Evolutionary conservation across 2,797 vertebrate genomes (phyloP), one percentile per base, ranked within the genome.

Genomic region (Triplophysa yarkandensis): DNA sequence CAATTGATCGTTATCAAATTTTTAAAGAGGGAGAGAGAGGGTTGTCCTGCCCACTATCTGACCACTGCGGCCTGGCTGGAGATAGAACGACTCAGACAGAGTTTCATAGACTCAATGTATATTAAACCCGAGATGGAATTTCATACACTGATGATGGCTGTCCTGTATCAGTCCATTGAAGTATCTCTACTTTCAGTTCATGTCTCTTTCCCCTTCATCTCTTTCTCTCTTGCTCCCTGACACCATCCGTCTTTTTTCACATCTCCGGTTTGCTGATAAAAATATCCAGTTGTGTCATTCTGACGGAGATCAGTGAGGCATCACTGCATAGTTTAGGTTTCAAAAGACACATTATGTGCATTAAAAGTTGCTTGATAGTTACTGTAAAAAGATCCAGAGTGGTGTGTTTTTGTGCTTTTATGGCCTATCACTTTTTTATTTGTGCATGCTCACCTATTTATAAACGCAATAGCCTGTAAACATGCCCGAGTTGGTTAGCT

Each of bases 41-140:
- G 80, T 81, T 80, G 78, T 68, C 77, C 39, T 64, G 76, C 64
- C 77, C 28, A 41, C 78, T 79, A 52, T 52, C 66, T 62, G 74
- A 82, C 71, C 77, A 78, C 68, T 77, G 55, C 71, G 67, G 61
- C 74, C 77, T 16, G 68, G 65, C 57, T 79, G 50, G 83, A 76
- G 86, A 85, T 80, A 23, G 82, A 85, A 85, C 85, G 82, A 69
- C 76, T 81, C 68, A 36, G 80, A 83, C 84, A 48, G 64, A 71
- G 76, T 71, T 83, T 88, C 85, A 86, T 81, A 19, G 21, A 76
- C 64, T 81, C 74, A 68, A 55, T 82, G 83, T 68, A 87, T 84
- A 77, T 86, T 86, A 78, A 86, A 84, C 81, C 82, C 66, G 68
- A 69, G 80, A 86, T 86, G 82, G 86, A 86, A 86, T 88, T 83